Conservation (phyloP, 2,113 vertebrate genomes). For the rat (Rattus norvegicus) region GRCr8 NC_086032.1:95295001-95295500, state of each 20-base stretch:
- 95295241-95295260: not conserved
- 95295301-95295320: not conserved
- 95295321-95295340: not conserved
- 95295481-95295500: not conserved
- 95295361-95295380: constrained; percentile 14
- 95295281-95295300: not conserved
- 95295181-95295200: not conserved
- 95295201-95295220: not conserved
- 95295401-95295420: not conserved
- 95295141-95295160: not conserved
- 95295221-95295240: not conserved
- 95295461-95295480: not conserved
- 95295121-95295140: not conserved
- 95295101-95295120: not conserved
- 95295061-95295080: not conserved
- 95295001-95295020: not conserved
- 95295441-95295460: not conserved
- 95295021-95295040: not conserved
- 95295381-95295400: not conserved
- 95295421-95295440: not conserved
- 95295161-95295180: not conserved
- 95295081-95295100: not conserved
- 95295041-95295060: not conserved
- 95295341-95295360: not conserved
- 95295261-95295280: not conserved